A percentile compares a stretch with the other conserved stretches of the same genome.
These are phyloP conservation scores for Crocuta crocuta DNA, from an alignment of 2,113 vertebrate species.

Conservation along the genomic window DNA sequence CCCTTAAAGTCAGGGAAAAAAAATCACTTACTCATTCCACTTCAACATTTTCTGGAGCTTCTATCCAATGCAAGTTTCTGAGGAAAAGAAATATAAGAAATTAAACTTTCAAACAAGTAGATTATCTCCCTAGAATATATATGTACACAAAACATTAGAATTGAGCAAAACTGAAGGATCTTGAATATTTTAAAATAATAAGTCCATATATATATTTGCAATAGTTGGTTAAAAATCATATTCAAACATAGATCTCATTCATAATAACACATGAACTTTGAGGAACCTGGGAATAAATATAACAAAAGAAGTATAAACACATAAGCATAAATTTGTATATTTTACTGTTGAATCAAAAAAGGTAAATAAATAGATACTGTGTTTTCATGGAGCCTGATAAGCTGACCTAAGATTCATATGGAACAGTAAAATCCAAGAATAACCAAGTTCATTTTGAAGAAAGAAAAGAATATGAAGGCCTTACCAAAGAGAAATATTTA, in stretches of 20 bases:
- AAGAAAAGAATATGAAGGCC: neutral
- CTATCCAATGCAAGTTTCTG: neutral
- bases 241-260: neutral
- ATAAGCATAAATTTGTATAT: neutral
- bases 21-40: neutral
- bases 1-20: neutral
- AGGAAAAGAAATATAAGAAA: constrained; percentile 9
- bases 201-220: neutral
- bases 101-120: neutral
- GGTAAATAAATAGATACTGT: neutral
- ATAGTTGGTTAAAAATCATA: neutral
- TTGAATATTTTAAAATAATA: neutral
- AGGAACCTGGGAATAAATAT: neutral
- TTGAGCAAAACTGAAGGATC: constrained; percentile 18
- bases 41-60: neutral
- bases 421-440: neutral
- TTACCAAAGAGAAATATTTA: neutral
- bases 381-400: neutral
- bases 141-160: neutral
- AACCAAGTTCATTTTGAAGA: neutral
- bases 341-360: neutral
- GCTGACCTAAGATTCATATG: neutral
- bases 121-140: neutral
- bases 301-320: neutral
- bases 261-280: neutral